These are phyloP conservation scores for Raja brachyura DNA, from an alignment of 2,113 vertebrate species.

Conservation along the genomic window DNA sequence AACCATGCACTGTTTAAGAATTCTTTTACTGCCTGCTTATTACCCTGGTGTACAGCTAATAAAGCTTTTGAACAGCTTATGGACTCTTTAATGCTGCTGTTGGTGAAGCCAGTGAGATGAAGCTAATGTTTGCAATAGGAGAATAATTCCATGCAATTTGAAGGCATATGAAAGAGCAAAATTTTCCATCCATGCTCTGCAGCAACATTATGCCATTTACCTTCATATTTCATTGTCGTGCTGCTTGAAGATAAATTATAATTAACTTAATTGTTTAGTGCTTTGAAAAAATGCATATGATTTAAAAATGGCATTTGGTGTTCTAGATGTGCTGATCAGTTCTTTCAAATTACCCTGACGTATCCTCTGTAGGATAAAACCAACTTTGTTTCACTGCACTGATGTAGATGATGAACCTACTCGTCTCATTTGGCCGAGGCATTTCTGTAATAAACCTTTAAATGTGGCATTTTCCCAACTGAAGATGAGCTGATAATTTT, in stretches of 20 bases:
- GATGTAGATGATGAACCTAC: neutral
- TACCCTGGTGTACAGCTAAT: neutral
- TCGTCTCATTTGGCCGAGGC: neutral
- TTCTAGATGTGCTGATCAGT: neutral
- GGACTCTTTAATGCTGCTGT: neutral
- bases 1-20: neutral
- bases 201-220: slow-evolving; percentile 26
- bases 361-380: neutral
- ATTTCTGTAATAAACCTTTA: neutral
- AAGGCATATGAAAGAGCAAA: neutral
- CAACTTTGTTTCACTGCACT: neutral
- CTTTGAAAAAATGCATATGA: neutral
- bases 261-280: neutral
- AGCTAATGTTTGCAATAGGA: slow-evolving; percentile 29
- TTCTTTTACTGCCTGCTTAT: neutral
- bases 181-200: neutral
- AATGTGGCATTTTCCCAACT: neutral
- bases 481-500: neutral
- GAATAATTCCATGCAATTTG: neutral
- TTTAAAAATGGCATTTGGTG: neutral
- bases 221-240: neutral
- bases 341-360: neutral
- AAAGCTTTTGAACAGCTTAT: slow-evolving; percentile 7
- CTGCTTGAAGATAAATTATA: slow-evolving; percentile 18
- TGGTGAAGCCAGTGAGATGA: slow-evolving; percentile 15